Conservation (phyloP, 1,140 invertebrate species). For the Drosophila guanche region DNA sequence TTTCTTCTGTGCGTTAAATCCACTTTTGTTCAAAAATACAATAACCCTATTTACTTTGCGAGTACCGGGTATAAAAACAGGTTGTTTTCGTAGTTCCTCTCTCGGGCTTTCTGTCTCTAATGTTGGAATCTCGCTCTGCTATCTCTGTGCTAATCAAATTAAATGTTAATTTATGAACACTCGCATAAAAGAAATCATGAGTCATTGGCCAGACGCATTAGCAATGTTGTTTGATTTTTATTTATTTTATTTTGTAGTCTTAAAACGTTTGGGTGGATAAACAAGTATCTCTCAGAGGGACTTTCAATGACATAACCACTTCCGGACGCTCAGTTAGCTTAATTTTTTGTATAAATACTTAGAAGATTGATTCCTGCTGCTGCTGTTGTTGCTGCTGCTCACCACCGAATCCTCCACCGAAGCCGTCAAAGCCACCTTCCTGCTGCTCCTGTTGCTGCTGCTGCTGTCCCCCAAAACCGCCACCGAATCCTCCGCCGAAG, state of each 20-base stretch:
- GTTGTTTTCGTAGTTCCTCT: slow-evolving; percentile 3
- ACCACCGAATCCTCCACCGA: background rate
- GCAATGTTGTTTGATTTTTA: background rate
- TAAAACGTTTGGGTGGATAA: too few relatives aligned
- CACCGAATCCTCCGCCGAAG: slow-evolving; percentile 2
- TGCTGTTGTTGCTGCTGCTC: slow-evolving; percentile 26
- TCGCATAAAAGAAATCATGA: background rate
- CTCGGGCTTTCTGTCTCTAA: background rate
- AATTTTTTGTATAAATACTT: slow-evolving; percentile 8
- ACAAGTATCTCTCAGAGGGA: too few relatives aligned
- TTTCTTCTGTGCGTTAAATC: too few relatives aligned
- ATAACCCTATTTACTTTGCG: too few relatives aligned
- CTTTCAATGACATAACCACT: too few relatives aligned
- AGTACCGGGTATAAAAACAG: slow-evolving; percentile 21
- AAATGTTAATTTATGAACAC: slow-evolving; percentile 1
- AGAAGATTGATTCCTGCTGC: slow-evolving; percentile 24
- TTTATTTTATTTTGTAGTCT: background rate
- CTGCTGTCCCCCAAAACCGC: background rate
- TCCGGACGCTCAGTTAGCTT: too few relatives aligned
- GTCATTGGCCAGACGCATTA: slow-evolving; percentile 1
- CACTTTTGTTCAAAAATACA: too few relatives aligned
- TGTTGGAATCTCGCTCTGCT: background rate
- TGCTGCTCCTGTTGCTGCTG: slow-evolving; percentile 11
- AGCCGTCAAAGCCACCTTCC: slow-evolving; percentile 8
- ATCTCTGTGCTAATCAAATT: slow-evolving; percentile 26